Conservation (phyloP, 2,797 vertebrate genomes). For the Sebastes cheni region DNA sequence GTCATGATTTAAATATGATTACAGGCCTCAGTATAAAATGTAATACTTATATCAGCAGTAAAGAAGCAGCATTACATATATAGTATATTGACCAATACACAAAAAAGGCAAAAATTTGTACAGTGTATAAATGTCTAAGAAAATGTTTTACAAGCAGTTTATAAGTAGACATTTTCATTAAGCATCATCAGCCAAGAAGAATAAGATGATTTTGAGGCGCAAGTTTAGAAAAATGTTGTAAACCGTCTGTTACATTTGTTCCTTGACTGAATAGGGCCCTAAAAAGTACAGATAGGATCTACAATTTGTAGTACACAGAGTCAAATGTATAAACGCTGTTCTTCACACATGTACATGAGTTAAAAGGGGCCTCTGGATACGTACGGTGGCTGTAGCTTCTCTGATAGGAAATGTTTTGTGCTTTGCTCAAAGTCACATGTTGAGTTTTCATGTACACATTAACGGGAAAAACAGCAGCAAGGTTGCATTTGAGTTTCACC, state of each 20-base stretch:
- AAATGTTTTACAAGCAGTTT: slow-evolving; percentile 58
- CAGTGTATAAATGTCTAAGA: slow-evolving; percentile 70
- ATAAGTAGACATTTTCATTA: slow-evolving; percentile 37
- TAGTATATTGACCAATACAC: slow-evolving; percentile 54
- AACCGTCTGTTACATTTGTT: slow-evolving; percentile 48
- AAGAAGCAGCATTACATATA: slow-evolving; percentile 71
- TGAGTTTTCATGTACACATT: slow-evolving; percentile 9
- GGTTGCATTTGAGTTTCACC: slow-evolving; percentile 14
- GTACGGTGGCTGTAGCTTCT: slow-evolving; percentile 14
- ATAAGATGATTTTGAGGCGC: slow-evolving; percentile 51
- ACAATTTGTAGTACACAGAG: slow-evolving; percentile 28
- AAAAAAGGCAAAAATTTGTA: slow-evolving; percentile 65
- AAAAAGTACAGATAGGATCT: slow-evolving; percentile 16
- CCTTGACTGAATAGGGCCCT: slow-evolving; percentile 63
- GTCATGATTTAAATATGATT: slow-evolving; percentile 84
- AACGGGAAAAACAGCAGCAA: slow-evolving; percentile 21
- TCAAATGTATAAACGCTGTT: slow-evolving; percentile 26
- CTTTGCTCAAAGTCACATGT: slow-evolving; percentile 49
- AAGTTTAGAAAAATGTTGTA: slow-evolving; percentile 64
- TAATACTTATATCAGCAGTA: slow-evolving; percentile 61
- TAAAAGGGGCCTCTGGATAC: slow-evolving; percentile 24
- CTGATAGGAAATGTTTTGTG: slow-evolving; percentile 60
- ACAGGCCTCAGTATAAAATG: slow-evolving; percentile 79
- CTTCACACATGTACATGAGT: slow-evolving; percentile 37
- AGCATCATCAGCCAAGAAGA: slow-evolving; percentile 43